A percentile compares a stretch with the other conserved stretches of the same genome.
Conservation (phyloP, 35 echinoderm and acorn worm genomes). For the Amphiura filiformis region DNA sequence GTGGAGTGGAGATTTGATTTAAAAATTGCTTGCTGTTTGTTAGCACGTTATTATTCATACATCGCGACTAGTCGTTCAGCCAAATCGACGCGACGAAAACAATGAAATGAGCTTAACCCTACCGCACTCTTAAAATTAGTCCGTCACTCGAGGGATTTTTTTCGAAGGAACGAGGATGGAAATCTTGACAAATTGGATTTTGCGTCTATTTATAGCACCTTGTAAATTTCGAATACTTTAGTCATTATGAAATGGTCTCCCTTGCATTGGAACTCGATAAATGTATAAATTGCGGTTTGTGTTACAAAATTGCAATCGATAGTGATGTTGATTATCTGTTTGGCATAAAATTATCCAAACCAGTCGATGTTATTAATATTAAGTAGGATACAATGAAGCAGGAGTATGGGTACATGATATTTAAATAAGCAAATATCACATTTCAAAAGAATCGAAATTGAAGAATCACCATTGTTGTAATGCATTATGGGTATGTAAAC, state of each 20-base stretch:
- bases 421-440: too few species aligned
- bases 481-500: too few species aligned
- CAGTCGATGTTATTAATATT: too few species aligned
- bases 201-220: not conserved
- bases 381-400: too few species aligned
- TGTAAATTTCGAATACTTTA: not conserved
- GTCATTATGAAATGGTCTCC: not conserved
- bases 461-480: too few species aligned
- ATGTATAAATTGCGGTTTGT: too few species aligned
- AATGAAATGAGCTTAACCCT: not conserved
- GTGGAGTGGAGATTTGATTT: not conserved
- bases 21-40: not conserved
- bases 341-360: too few species aligned
- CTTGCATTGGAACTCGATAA: too few species aligned
- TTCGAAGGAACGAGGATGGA: not conserved
- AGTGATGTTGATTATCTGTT: too few species aligned
- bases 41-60: not conserved
- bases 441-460: too few species aligned
- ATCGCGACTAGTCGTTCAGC: not conserved
- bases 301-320: too few species aligned
- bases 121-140: not conserved
- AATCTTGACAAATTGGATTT: not conserved
- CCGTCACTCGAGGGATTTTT: not conserved
- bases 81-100: not conserved
- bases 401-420: too few species aligned